These are phyloP conservation scores for Alfaro cultratus DNA, from an alignment of 2,797 vertebrate species.

Conservation along the genomic window DNA sequence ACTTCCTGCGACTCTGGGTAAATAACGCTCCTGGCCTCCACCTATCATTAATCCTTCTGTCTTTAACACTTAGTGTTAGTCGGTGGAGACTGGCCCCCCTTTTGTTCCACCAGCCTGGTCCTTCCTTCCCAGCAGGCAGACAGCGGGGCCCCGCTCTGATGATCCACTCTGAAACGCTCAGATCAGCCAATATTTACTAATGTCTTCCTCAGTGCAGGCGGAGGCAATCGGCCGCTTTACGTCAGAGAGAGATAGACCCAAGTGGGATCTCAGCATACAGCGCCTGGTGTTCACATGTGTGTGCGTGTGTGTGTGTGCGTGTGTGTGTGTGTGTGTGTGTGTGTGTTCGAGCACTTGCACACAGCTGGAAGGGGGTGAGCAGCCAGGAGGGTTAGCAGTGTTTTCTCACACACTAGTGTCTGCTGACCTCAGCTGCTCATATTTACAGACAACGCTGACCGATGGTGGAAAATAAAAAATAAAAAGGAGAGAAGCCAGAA, in stretches of 20 bases:
- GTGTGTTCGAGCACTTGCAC: conserved; percentile 47
- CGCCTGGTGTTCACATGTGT: conserved; percentile 25
- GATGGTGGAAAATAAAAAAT: not conserved
- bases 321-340: conserved; percentile 12
- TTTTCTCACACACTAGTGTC: conserved; percentile 84
- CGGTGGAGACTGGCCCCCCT: conserved; percentile 59
- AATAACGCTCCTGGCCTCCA: conserved; percentile 69
- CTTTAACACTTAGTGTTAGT: conserved; percentile 78
- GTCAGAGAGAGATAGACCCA: conserved; percentile 40
- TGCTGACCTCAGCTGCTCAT: conserved; percentile 82
- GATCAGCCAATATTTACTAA: conserved; percentile 71
- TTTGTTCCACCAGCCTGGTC: conserved; percentile 57
- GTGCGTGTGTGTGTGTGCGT: conserved; percentile 10
- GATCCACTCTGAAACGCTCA: conserved; percentile 39
- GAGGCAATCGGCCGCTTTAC: conserved; percentile 23
- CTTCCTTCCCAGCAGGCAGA: conserved; percentile 26
- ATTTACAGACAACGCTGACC: conserved; percentile 69
- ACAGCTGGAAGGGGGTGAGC: conserved; percentile 64
- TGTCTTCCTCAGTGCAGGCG: conserved; percentile 41
- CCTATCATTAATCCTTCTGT: conserved; percentile 71
- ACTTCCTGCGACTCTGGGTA: conserved; percentile 72
- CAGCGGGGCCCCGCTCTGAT: conserved; percentile 35
- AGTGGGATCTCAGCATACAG: conserved; percentile 58
- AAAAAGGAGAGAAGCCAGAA: conserved; percentile 23
- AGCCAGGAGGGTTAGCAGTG: conserved; percentile 74